phyloP scores from a whole-genome alignment of 2,797 vertebrate species.

The Chelmon rostratus region DNA sequence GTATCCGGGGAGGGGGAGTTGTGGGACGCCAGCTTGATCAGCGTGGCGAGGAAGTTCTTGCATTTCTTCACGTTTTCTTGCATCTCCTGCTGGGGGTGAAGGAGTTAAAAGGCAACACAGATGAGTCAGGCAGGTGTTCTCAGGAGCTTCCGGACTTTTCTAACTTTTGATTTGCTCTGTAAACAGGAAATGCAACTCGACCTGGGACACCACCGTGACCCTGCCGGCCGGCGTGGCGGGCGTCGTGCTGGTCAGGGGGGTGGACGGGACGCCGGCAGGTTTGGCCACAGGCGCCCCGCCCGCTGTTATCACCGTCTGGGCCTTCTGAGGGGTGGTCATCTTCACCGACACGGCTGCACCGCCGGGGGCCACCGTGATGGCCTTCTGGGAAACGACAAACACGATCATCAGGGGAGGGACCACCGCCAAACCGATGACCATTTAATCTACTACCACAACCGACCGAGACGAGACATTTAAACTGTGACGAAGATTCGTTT shows the following conservation, averaged over 20 bases:
- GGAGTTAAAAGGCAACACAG: background rate
- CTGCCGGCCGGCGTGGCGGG: slow-evolving; percentile 70
- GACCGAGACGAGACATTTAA: too few relatives aligned
- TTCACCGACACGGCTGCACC: slow-evolving; percentile 71
- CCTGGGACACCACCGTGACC: slow-evolving; percentile 86
- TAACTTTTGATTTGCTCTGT: background rate
- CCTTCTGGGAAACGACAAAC: slow-evolving; percentile 62
- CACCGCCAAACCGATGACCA: too few relatives aligned
- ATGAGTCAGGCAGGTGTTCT: background rate
- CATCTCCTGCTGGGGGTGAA: slow-evolving; percentile 85
- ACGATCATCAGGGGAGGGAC: background rate
- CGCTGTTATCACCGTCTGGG: slow-evolving; percentile 79
- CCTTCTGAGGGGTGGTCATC: slow-evolving; percentile 81
- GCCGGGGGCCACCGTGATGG: slow-evolving; percentile 66
- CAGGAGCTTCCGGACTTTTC: background rate
- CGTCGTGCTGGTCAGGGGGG: slow-evolving; percentile 21
- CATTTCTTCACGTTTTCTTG: slow-evolving; percentile 94
- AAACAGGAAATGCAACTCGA: slow-evolving; percentile 13
- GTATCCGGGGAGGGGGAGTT: slow-evolving; percentile 91
- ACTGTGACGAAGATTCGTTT: too few relatives aligned
- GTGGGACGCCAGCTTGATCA: slow-evolving; percentile 93
- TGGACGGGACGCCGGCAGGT: slow-evolving; percentile 19
- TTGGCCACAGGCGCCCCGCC: slow-evolving; percentile 76
- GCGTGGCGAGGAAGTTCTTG: slow-evolving; percentile 92
- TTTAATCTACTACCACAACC: too few relatives aligned